Base-by-base conservation (phyloP, 2,113 vertebrate species). In the Gyps fulvus region DNA sequence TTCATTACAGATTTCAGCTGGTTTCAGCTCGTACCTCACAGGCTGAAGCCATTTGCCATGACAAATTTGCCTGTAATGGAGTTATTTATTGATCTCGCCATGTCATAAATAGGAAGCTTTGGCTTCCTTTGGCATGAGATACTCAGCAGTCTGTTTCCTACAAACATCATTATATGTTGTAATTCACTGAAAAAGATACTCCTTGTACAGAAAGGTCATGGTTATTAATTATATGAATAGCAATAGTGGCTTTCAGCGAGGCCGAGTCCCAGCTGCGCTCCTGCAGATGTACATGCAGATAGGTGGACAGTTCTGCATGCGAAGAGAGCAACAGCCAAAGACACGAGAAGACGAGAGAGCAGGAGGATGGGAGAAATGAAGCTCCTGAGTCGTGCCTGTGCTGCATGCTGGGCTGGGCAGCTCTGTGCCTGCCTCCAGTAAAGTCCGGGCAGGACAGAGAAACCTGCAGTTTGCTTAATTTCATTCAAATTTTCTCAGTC, bases 21-120 rank as follows among this genome's bases (percentile, higher is more conserved):
- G 49, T 83, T 88, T 93, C 70, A 93, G 58, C 54, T 92, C 3
- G 1, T 52, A 42, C 47, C 29, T 20, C 65, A 74, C 50, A 79
- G 65, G 83, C 86, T 87, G 80, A 87, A 89, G 59, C 76, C 65
- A 29, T 93, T 87, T 29, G 27, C 82, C 36, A 23, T 78, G 42
- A 91, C 77, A 91, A 26, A 93, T 84, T 61, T 91, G 36, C 83
- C 82, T 72, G 47, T 74, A 89, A 72, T 67, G 23, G 55, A 90
- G 76, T 67, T 74, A 74, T 81, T 93, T 93, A 81, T 89, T 90
- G 79, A 74, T 78, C 67, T 78, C 3, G 0, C 61, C 36, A 32
- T 65, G 86, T 40, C 83, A 87, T 84, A 79, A 93, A 80, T 52
- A 55, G 86, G 83, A 93, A 91, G 69, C 65, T 91, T 92, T 69